phyloP scores from a whole-genome alignment of 2,113 vertebrate genomes.

The Trematocara unimaculatum region DNA sequence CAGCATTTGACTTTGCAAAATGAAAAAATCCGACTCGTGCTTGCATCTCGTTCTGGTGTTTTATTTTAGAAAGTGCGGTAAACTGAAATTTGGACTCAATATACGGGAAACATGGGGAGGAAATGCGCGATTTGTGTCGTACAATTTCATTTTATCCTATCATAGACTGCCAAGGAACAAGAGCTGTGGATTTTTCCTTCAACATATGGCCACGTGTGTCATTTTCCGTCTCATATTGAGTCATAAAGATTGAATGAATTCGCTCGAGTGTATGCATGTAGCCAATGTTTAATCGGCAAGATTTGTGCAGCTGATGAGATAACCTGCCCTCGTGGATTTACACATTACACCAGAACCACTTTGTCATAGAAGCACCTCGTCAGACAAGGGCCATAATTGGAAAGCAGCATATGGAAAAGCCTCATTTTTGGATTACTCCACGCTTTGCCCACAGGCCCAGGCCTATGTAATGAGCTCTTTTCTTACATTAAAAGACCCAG shows the following conservation, averaged over 20 bases:
- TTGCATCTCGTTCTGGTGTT: not conserved
- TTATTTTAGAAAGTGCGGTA: not conserved
- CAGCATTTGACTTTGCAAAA: not conserved
- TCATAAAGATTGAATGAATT: conserved; percentile 7
- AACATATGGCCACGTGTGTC: not conserved
- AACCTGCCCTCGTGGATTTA: conserved; percentile 60
- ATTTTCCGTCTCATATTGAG: not conserved
- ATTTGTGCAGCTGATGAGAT: conserved; percentile 41
- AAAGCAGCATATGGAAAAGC: conserved; percentile 60
- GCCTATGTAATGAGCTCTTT: conserved; percentile 36
- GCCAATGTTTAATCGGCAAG: conserved; percentile 5
- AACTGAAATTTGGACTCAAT: not conserved
- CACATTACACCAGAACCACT: conserved; percentile 46
- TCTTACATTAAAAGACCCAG: conserved; percentile 43
- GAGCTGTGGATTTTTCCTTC: not conserved
- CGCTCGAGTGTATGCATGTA: not conserved
- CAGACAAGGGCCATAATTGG: conserved; percentile 33
- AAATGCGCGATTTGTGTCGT: not conserved
- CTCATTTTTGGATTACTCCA: conserved; percentile 9
- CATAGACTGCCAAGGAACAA: not conserved
- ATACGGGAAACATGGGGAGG: not conserved
- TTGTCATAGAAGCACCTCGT: conserved; percentile 45
- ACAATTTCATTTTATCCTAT: not conserved
- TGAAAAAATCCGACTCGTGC: not conserved
- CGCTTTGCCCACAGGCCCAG: not conserved